Percentiles rank a stretch among this genome's conserved stretches.
phyloP scores from a whole-genome alignment of 2,888 invertebrate genomes.

The Thalpophila matura region DNA sequence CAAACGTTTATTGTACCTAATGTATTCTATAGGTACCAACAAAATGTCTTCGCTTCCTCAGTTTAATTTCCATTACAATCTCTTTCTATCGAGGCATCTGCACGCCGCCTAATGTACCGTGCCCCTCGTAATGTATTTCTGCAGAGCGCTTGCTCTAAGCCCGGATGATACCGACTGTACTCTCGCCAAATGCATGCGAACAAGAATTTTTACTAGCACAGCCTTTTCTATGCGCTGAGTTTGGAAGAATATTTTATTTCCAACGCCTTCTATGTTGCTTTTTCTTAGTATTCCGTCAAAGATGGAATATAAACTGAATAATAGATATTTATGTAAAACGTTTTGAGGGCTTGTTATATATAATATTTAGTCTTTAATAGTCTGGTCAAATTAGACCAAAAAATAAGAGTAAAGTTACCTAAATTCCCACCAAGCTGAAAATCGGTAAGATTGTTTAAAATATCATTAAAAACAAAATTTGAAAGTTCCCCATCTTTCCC shows the following conservation, averaged over 20 bases:
- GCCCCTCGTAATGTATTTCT: conserved; percentile 50
- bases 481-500: too few species aligned
- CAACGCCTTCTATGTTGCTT: conserved; percentile 21
- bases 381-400: too few species aligned
- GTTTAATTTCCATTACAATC: conserved; percentile 16
- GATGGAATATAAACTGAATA: conserved; percentile 15
- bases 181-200: conserved; percentile 57
- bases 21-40: background rate
- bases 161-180: conserved; percentile 62
- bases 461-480: too few species aligned
- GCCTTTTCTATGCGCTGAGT: conserved; percentile 18
- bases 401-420: too few species aligned
- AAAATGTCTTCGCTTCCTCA: background rate
- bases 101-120: conserved; percentile 37
- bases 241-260: conserved; percentile 53
- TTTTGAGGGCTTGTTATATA: background rate
- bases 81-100: conserved; percentile 8
- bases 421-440: too few species aligned
- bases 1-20: too few species aligned
- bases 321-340: background rate
- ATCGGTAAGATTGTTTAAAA: too few species aligned
- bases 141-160: conserved; percentile 63
- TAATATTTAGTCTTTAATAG: background rate
- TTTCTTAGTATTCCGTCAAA: conserved; percentile 47
- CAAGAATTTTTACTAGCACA: conserved; percentile 42